Evolutionary conservation across 2,888 invertebrate species (phyloP).

Genomic region (Dilophus febrilis): DNA sequence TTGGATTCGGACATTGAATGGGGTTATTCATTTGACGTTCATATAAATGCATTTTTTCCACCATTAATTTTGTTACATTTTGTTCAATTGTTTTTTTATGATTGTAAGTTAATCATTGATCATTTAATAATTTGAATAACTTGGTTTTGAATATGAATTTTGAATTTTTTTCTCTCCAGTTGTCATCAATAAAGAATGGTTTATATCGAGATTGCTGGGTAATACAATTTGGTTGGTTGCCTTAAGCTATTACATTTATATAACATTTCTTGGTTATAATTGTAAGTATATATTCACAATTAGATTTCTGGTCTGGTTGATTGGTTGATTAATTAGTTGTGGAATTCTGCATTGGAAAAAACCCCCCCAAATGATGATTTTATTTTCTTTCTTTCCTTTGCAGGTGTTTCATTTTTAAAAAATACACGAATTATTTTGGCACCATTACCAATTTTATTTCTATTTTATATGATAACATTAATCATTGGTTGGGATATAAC

Average conservation of each 20-base stretch:
- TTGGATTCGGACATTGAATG: constrained; percentile 59
- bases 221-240: constrained; percentile 90
- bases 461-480: constrained; percentile 63
- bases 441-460: constrained; percentile 58
- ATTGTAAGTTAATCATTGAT: constrained; percentile 36
- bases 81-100: constrained; percentile 76
- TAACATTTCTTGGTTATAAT: constrained; percentile 93
- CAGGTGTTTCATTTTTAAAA: constrained; percentile 74
- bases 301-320: too few relatives aligned
- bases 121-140: constrained; percentile 15
- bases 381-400: constrained; percentile 16
- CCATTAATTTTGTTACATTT: constrained; percentile 84
- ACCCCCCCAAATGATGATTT: too few relatives aligned
- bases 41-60: constrained; percentile 98
- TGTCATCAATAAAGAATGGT: constrained; percentile 57
- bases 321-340: too few relatives aligned
- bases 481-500: constrained; percentile 72
- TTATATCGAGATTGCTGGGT: constrained; percentile 67
- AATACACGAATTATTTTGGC: constrained; percentile 72
- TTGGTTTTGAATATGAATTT: constrained; percentile 6
- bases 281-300: constrained; percentile 43
- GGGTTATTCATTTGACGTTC: constrained; percentile 97
- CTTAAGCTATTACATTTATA: constrained; percentile 83
- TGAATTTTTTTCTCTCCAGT: constrained; percentile 36
- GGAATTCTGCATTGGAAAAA: too few relatives aligned